Base-by-base conservation (phyloP, 2,797 vertebrate genomes). In the Rhinella marina region DNA sequence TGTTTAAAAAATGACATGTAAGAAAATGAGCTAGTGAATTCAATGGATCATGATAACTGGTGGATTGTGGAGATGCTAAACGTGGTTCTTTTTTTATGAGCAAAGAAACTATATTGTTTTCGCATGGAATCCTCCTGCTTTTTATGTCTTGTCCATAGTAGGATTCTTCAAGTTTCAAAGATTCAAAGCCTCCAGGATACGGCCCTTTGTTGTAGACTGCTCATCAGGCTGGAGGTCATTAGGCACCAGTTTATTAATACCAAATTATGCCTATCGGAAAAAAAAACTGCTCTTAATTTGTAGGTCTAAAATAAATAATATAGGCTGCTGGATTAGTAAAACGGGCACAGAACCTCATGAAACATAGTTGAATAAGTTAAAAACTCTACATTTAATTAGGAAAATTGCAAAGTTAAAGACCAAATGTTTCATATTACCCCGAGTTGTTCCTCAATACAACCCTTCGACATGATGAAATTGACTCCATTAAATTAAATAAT, bases 221-320 rank as follows among this genome's bases (percentile, higher is more conserved):
- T 16, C 12, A 52, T 54, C n/a, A 7, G 23, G 3, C 54, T 14
- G 50, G 23, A 52, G 50, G 50, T 52, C 12, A 54, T 3, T 52
- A 54, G 16, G 17, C 11, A 73, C 70, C 9, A 41, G 48, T 13
- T 4, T 16, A 56, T 56, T 27, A 25, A 14, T 6, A 78, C 9
- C 27, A 17, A 25, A 2, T 56, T 23, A 54, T 6, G 56, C 27
- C 14, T 56, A 41, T 6, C 41, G 41, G 41, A 41, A 41, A 41
- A 41, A 41, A 41, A 16, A 27, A 16, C 17, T 23, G 3, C 50
- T 75, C 72, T 75, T 75, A 12, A n/a, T 3, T 27, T 7, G 11
- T 78, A 8, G 17, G 23, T 52, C n/a, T 56, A 78, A 56, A 77
- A 25, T 78, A 54, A 78, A 78, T 78, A 77, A 14, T 77, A 77